These are phyloP conservation scores for Sminthurides aquaticus DNA, from an alignment of 2,888 invertebrate genomes.

Conservation along the genomic window DNA sequence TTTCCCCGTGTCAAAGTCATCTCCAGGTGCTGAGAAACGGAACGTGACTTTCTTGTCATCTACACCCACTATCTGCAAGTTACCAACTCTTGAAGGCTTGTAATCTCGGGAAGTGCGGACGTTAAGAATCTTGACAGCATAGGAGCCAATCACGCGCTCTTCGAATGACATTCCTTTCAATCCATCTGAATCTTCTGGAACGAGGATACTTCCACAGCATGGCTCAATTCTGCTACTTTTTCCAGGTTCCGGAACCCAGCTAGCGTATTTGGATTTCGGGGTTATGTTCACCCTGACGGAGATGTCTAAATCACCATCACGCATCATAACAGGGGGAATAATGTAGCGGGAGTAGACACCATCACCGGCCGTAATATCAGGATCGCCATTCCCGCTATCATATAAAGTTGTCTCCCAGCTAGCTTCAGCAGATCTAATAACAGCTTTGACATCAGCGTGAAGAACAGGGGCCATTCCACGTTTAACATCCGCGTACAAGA, in stretches of 20 bases:
- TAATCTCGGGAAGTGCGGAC: slow-evolving; percentile 31
- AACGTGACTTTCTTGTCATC: slow-evolving; percentile 52
- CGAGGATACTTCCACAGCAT: slow-evolving; percentile 51
- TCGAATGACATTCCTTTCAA: slow-evolving; percentile 38
- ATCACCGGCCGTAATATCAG: slow-evolving; percentile 58
- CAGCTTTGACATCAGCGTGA: slow-evolving; percentile 54
- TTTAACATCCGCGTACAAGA: slow-evolving; percentile 53
- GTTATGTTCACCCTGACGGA: slow-evolving; percentile 36
- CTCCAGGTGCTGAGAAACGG: slow-evolving; percentile 56
- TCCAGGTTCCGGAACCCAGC: slow-evolving; percentile 20
- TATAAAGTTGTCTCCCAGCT: slow-evolving; percentile 50
- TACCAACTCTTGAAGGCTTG: slow-evolving; percentile 53
- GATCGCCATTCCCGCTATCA: slow-evolving; percentile 59
- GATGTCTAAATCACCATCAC: slow-evolving; percentile 33
- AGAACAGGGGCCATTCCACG: slow-evolving; percentile 54
- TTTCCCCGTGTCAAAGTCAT: slow-evolving; percentile 45
- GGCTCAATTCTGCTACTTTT: slow-evolving; percentile 24
- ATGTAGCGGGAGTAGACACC: slow-evolving; percentile 60
- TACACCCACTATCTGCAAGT: slow-evolving; percentile 51
- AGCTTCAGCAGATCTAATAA: slow-evolving; percentile 46
- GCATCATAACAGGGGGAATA: slow-evolving; percentile 47
- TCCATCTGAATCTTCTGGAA: slow-evolving; percentile 27
- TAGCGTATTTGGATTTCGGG: slow-evolving; percentile 16
- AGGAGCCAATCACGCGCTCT: slow-evolving; percentile 36
- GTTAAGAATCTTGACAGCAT: slow-evolving; percentile 36